Conservation (phyloP, 1,140 invertebrate species). For the Anadara kagoshimensis region DNA sequence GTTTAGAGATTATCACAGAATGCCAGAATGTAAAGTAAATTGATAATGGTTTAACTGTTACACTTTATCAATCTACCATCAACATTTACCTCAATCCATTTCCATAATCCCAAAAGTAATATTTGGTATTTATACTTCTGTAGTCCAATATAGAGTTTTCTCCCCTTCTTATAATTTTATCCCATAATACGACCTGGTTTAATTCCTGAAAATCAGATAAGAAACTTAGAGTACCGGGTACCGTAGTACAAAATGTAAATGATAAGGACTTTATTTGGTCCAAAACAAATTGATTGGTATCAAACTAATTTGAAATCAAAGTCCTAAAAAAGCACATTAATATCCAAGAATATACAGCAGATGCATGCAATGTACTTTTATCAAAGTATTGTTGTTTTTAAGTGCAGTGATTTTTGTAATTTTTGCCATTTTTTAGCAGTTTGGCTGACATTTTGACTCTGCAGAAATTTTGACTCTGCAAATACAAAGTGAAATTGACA, state of each 20-base stretch:
- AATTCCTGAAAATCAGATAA: constrained; percentile 75
- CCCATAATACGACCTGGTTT: constrained; percentile 94
- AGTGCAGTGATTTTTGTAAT: no score
- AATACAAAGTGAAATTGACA: no score
- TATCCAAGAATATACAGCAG: no score
- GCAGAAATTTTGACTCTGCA: no score
- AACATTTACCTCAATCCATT: constrained; percentile 90
- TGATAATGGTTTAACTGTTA: no score
- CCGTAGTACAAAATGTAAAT: not conserved
- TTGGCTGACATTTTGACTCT: no score
- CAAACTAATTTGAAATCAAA: no score
- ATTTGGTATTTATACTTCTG: constrained; percentile 97
- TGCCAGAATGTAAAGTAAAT: constrained; percentile 52
- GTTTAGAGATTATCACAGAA: constrained; percentile 59
- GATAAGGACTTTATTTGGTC: not conserved
- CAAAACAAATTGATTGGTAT: not conserved
- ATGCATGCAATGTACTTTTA: no score
- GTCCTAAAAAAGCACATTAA: no score
- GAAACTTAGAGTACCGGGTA: constrained; percentile 17
- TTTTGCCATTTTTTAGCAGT: no score
- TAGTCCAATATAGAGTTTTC: constrained; percentile 94
- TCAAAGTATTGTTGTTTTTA: no score
- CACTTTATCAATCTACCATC: not conserved
- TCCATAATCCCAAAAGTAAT: constrained; percentile 99
- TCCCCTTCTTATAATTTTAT: constrained; percentile 96